phyloP scores from a whole-genome alignment of 2,113 vertebrate species.

The Willisornis vidua region DNA sequence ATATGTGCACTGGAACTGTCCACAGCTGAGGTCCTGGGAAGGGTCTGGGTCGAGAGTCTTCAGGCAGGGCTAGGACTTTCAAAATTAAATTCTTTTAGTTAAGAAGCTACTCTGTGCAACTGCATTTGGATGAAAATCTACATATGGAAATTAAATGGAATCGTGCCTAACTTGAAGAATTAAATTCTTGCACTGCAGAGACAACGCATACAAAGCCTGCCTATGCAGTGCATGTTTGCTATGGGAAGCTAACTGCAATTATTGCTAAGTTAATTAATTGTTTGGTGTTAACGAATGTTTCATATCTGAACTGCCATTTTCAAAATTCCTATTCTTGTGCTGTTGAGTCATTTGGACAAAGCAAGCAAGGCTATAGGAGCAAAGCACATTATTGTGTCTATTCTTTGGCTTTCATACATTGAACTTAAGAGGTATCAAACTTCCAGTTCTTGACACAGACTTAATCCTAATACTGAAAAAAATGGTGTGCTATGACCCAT shows the following conservation, averaged over 20 bases:
- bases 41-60: neutral
- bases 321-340: neutral
- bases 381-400: neutral
- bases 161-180: neutral
- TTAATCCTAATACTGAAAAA: neutral
- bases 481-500: neutral
- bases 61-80: neutral
- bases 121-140: neutral
- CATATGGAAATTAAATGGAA: neutral
- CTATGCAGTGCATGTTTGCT: neutral
- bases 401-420: neutral
- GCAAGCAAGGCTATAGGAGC: accelerated
- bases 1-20: neutral
- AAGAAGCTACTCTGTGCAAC: neutral
- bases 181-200: neutral
- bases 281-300: slow-evolving; percentile 7
- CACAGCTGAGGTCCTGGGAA: neutral
- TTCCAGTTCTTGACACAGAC: neutral
- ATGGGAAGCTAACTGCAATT: neutral
- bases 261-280: slow-evolving; percentile 2
- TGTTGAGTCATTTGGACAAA: neutral
- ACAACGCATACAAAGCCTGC: neutral
- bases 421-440: neutral
- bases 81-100: neutral
- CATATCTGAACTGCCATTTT: neutral